Percentiles rank a stretch among this genome's conserved stretches.
phyloP scores from a whole-genome alignment of 2,888 invertebrate genomes.

The Machimus atricapillus region DNA sequence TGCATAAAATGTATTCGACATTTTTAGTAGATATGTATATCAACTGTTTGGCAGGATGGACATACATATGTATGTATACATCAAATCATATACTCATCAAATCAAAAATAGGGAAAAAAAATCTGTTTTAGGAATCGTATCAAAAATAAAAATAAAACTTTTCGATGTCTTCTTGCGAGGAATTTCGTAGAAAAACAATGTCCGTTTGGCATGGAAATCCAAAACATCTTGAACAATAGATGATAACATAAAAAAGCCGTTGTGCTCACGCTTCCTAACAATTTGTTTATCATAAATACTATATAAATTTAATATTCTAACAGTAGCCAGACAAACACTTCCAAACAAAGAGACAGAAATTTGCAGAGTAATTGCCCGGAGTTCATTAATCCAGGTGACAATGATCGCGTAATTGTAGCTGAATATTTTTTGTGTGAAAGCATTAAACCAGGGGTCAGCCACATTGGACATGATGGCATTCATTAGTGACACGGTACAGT shows the following conservation, averaged over 20 bases:
- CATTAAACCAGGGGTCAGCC: not conserved
- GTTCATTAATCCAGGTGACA: constrained; percentile 3
- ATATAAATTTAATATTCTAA: not conserved
- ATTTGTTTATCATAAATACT: not conserved
- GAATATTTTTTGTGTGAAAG: not conserved
- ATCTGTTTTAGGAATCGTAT: not conserved
- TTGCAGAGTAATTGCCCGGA: not conserved
- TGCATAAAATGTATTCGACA: constrained; percentile 23
- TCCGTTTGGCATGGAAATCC: not conserved
- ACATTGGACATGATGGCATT: not conserved
- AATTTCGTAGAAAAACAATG: not conserved
- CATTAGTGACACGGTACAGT: not conserved
- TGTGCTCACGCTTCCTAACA: not conserved
- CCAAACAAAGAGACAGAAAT: not conserved
- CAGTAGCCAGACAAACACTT: not conserved
- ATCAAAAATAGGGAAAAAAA: not conserved
- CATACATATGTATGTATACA: not conserved
- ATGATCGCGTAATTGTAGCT: constrained; percentile 1
- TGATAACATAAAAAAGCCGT: not conserved
- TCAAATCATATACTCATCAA: not conserved
- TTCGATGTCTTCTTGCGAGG: not conserved
- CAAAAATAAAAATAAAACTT: not conserved
- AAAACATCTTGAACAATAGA: not conserved
- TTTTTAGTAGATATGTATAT: not conserved
- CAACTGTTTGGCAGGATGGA: not conserved